These are phyloP conservation scores for Dugesia japonica DNA, from an alignment of 2,888 invertebrate species.

Conservation along the genomic window DNA sequence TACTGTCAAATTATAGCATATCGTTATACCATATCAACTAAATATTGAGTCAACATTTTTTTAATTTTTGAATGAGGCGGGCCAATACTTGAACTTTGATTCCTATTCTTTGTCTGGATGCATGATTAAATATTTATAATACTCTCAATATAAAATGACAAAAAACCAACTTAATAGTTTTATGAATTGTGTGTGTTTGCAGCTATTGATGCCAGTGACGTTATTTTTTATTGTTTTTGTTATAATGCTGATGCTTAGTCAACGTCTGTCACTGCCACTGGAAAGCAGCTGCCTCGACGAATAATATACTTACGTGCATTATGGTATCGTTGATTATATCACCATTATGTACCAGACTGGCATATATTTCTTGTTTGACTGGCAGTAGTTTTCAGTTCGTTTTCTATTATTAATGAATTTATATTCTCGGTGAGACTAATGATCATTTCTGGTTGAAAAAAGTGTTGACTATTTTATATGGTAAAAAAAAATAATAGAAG, in stretches of 20 bases:
- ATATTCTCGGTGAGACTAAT: constrained; percentile 15
- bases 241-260: constrained; percentile 8
- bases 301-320: constrained; percentile 20
- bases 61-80: constrained; percentile 9
- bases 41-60: constrained; percentile 14
- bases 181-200: constrained; percentile 8
- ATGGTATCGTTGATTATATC: constrained; percentile 14
- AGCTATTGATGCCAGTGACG: constrained; percentile 11
- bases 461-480: background rate
- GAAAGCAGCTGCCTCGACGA: constrained; percentile 7
- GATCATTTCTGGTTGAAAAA: background rate
- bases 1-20: constrained; percentile 8
- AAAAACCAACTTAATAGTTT: constrained; percentile 16
- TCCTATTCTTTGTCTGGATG: constrained; percentile 11
- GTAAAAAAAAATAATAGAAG: background rate
- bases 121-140: constrained; percentile 14
- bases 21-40: constrained; percentile 13
- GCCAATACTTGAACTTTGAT: constrained; percentile 16
- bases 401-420: constrained; percentile 9
- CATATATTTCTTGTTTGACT: constrained; percentile 15
- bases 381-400: constrained; percentile 9
- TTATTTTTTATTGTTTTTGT: constrained; percentile 11
- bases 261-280: constrained; percentile 13
- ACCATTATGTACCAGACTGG: constrained; percentile 14
- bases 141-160: background rate